Evolutionary conservation across 2,888 invertebrate genomes (phyloP), one percentile per base, ranked within the genome.

Genomic region (Leptodirus hochenwartii): DNA sequence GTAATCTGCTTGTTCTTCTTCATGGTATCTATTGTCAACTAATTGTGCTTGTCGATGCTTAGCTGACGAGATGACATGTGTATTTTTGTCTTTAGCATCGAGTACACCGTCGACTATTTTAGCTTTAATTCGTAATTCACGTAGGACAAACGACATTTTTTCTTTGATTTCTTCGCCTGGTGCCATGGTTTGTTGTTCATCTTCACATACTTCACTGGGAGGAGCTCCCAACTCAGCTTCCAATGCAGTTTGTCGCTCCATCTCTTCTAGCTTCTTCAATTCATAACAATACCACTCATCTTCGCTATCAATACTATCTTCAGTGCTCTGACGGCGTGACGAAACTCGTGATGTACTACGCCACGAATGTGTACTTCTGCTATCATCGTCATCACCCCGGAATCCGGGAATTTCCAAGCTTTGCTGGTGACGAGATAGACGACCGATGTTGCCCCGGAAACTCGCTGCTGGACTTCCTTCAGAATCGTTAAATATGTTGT

Each of bases 221-320:
- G 65, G 62, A 36, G 67, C 57, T 16, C 69, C 70, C 51, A 75
- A 63, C 41, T 53, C 69, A 22, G 59, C 49, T 42, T 78, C 76
- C 32, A 72, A 42, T 41, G 71, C 69, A 3, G 72, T 69, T 38
- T 75, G 76, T 37, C 76, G 64, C 51, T 87, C 87, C 54, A 87
- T 64, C 54, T 85, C 81, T 54, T 88, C 84, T 17, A 88, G 54
- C 53, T 87, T 84, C 31, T 81, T 61, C 33, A 87, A 53, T 49
- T 88, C 87, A 49, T 88, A 85, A 43, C 82, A 81, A 45, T 85
- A 88, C 77, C 87, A 88, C 51, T 88, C 87, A 47, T 88, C 88
- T 55, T 88, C 88, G 15, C 82, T 84, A 50, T 88, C 88, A 33
- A 88, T 87, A 44, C 84, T 84, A 43, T 87, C 87, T 57, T 88